Base-by-base conservation (phyloP, 35 echinoderm and acorn worm species). In the Stichopus chloronotus region DNA sequence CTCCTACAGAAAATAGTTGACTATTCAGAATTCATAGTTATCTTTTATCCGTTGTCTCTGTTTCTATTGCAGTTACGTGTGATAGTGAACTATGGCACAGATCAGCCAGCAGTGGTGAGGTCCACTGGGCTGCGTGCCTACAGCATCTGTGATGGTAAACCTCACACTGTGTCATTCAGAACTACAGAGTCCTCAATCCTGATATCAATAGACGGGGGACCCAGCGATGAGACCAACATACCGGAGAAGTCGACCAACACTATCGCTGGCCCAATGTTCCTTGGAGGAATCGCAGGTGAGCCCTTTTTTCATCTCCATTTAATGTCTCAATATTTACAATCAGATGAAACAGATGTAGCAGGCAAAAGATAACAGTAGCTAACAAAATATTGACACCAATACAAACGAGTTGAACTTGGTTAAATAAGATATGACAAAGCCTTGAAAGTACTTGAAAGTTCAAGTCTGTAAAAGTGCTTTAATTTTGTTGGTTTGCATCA, bases 211-310 rank as follows among this genome's bases (percentile, higher is more conserved):
- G 97, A 98, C 90, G 88, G 76, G 12, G 84, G 94, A 19, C 16
- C 86, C 13, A 59, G 84, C 4, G 94, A 91, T 43, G 85, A 71
- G 14, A 79, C 78, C 24, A 25, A 52, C 8, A 92, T 95, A 61
- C 22, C 78, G 14, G 81, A 88, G 55, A 69, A 72, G 14, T 9
- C 52, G 9, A 91, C 56, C 24, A 76, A 56, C 10, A 24, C 55
- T 19, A 76, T 57, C 59, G 90, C 53, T 53, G 83, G 90, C 52
- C 94, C 93, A 9, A 59, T 98, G 30, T 96, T 91, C 56, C 78
- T 96, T 93, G 97, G 95, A 78, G 96, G 96, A 53, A 87, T 98
- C 59, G 86, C 84, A 86, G 91, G 96, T 98, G 87, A 89, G 30
- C 30, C n/a, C n/a, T n/a, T n/a, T n/a, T n/a, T n/a, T n/a, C n/a